Base-by-base conservation (phyloP, 1,140 invertebrate genomes). In the Pseudomyrmex sp. region DNA sequence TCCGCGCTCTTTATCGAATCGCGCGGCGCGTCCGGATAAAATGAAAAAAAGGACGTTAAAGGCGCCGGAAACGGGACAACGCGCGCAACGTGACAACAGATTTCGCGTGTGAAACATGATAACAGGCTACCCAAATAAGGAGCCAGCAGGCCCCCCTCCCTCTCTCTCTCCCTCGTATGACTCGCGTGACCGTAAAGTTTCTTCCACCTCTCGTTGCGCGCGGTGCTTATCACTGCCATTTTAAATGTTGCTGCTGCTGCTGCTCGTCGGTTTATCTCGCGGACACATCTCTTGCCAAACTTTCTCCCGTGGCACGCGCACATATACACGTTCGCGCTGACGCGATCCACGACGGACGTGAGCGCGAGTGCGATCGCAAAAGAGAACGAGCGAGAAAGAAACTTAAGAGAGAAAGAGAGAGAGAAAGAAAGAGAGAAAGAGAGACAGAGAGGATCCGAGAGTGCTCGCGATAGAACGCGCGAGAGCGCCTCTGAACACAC, bases 221-320 rank as follows among this genome's bases (percentile, higher is more conserved):
- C 61, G 66, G 52, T 84, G 90, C 93, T 94, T 93, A 93, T 94
- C 93, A 93, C 90, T 93, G 91, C 90, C 92, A 94, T 93, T 94
- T 93, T 93, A 94, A 93, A 92, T 92, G 86, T 35, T 35, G 35
- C 88, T 88, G 91, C 63, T 63, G 73, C 90, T 90, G 88, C 89
- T 87, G 88, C 77, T 88, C 83, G 90, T 90, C 88, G 87, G 89
- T 93, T 94, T 94, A 94, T 94, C 93, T 93, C 91, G 90, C 91
- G 91, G 90, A 92, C 90, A 93, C 93, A 94, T 94, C 93, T 93
- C 93, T 91, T 94, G 93, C 93, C 93, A 93, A 94, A 94, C 93
- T 94, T 94, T 94, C 93, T 94, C 93, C 88, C 90, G 88, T 88
- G 91, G 91, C 91, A 91, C 89, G 86, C 90, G 84, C 73, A 85